Base-by-base conservation (phyloP, 2,888 invertebrate species). In the Molorchus minor region DNA sequence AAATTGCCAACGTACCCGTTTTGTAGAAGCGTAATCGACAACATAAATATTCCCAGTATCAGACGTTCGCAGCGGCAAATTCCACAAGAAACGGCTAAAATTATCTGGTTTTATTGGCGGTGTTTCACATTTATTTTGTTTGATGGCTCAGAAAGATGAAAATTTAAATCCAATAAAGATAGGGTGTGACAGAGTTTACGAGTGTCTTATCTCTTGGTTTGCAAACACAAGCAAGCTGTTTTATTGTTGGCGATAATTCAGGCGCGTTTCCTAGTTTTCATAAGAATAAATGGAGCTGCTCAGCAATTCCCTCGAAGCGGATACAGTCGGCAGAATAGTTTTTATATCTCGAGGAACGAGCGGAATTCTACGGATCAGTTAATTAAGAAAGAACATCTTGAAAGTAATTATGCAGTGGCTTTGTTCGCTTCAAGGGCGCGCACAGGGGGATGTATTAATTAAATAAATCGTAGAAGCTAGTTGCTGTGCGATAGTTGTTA, bases 271-370 rank as follows among this genome's bases (percentile, higher is more conserved):
- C 44, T 44, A 54, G 53, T 45, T 25, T 54, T 54, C 53, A 54
- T 54, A 54, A 54, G 53, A 54, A 54, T 54, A 54, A 54, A 54
- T 54, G 53, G 44, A 54, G 53, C n/a, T n/a, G n/a, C 53, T 54
- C 29, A 30, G 43, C 44, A 45, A 54, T 43, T 54, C 45, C 21
- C 44, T 44, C 10, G 44, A 33, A 45, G 45, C 35, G 33, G 30
- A 12, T 47, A 36, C 47, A 47, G 16, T 13, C 13, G n/a, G 20
- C 47, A 35, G 33, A 44, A 54, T 54, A 54, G 53, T 54, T 54
- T 54, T 54, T 54, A 35, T 44, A 41, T 44, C 43, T 35, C 33
- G 35, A n/a, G 44, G 33, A 53, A 43, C 33, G 43, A 43, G 43
- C 17, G 53, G 30, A 54, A 35, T 35, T 13, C 53, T 35, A 35